Evolutionary conservation across 2,888 invertebrate species (phyloP).

Genomic region (Asteroscopus sphinx): DNA sequence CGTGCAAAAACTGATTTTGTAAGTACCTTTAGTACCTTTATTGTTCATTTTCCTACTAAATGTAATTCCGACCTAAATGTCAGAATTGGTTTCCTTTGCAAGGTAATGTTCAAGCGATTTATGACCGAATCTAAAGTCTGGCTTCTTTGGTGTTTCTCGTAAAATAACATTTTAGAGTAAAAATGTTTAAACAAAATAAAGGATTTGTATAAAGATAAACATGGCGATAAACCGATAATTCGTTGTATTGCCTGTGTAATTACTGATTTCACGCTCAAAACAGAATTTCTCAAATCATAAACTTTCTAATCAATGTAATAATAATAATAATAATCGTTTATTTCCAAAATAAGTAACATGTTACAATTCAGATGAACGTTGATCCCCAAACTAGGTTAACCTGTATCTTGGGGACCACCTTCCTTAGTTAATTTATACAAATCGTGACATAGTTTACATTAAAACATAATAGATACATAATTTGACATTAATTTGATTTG

Average conservation of each 20-base stretch:
- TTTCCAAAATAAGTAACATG: no score
- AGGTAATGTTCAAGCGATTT: constrained; percentile 43
- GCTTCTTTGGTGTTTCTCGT: constrained; percentile 40
- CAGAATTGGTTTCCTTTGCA: constrained; percentile 51
- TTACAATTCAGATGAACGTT: no score
- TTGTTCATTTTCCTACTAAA: constrained; percentile 50
- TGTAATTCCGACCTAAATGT: constrained; percentile 51
- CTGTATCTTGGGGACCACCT: no score
- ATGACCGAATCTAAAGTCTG: constrained; percentile 35
- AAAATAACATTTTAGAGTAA: constrained; percentile 28
- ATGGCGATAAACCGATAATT: constrained; percentile 10
- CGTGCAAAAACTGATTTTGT: constrained; percentile 39
- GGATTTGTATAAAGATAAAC: neutral
- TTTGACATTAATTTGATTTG: no score
- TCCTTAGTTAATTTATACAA: no score
- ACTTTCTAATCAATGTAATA: no score
- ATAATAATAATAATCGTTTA: no score
- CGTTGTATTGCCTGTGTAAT: constrained; percentile 2
- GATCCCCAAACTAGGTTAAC: no score
- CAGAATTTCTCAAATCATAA: no score
- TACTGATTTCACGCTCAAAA: neutral
- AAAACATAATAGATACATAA: no score
- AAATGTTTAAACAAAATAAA: constrained; percentile 13
- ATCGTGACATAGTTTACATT: no score
- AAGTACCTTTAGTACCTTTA: constrained; percentile 43